These are phyloP conservation scores for Echeneis naucrates DNA, from an alignment of 2,797 vertebrate genomes.

Conservation along the genomic window DNA sequence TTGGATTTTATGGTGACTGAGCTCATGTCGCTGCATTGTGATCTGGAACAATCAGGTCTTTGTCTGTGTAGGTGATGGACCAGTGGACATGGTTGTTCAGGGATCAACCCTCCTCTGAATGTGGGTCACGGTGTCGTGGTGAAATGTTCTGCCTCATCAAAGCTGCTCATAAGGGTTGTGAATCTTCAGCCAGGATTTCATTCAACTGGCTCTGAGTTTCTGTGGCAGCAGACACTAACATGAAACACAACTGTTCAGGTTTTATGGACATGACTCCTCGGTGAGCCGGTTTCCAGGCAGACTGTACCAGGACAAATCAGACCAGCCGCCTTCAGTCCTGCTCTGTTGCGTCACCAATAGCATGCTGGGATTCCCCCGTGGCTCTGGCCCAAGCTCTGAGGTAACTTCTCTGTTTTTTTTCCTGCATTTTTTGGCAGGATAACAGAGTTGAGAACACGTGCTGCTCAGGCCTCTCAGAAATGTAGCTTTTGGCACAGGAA, in stretches of 20 bases:
- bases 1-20: constrained; percentile 57
- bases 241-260: constrained; percentile 59
- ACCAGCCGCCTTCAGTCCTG: constrained; percentile 29
- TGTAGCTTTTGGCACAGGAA: constrained; percentile 80
- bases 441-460: constrained; percentile 65
- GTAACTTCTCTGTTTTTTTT: constrained; percentile 65
- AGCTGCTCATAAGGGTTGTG: neutral
- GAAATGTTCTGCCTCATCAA: constrained; percentile 23
- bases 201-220: constrained; percentile 62
- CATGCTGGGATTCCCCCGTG: constrained; percentile 78
- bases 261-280: constrained; percentile 63
- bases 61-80: constrained; percentile 49
- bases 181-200: constrained; percentile 34
- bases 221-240: constrained; percentile 50
- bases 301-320: constrained; percentile 55
- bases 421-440: constrained; percentile 77
- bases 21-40: constrained; percentile 61
- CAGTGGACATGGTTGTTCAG: too few relatives aligned
- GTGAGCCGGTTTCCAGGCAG: constrained; percentile 72
- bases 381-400: constrained; percentile 73
- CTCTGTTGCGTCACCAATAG: constrained; percentile 60
- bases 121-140: constrained; percentile 20
- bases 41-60: constrained; percentile 66
- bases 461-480: constrained; percentile 67
- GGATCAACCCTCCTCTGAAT: too few relatives aligned